Conservation (phyloP, 2,113 vertebrate genomes). For the Myiozetetes cayanensis region DNA sequence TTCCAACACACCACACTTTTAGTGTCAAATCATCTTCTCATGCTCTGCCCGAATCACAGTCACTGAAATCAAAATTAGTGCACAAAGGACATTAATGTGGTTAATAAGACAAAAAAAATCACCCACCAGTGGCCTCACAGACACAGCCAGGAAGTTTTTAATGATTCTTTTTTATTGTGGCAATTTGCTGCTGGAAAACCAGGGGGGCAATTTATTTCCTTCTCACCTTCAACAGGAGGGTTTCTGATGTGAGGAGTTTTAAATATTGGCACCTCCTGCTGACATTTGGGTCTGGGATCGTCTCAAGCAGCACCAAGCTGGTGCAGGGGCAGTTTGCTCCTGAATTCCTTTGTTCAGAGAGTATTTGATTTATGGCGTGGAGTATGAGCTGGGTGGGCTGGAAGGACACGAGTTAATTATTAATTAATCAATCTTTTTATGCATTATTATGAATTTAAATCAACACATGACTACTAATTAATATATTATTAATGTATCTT, state of each 20-base stretch:
- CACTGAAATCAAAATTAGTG: not conserved
- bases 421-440: too few species aligned
- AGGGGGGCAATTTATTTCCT: not conserved
- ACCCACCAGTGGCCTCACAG: not conserved
- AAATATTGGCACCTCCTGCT: not conserved
- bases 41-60: not conserved
- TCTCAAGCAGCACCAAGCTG: not conserved
- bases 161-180: not conserved
- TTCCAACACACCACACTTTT: not conserved
- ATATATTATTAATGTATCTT: too few species aligned
- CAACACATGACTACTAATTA: too few species aligned
- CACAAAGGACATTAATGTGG: not conserved
- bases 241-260: not conserved
- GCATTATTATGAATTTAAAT: too few species aligned
- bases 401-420: not conserved
- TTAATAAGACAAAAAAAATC: constrained; percentile 9
- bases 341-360: not conserved
- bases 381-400: accelerated
- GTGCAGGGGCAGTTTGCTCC: not conserved
- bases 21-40: not conserved
- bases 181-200: not conserved
- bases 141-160: not conserved
- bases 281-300: accelerated
- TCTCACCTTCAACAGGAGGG: not conserved
- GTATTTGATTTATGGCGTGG: not conserved